A percentile compares a stretch with the other conserved stretches of the same genome.
Evolutionary conservation across 1,140 invertebrate genomes (phyloP).

Genomic region (Drosophila jambulina): DNA sequence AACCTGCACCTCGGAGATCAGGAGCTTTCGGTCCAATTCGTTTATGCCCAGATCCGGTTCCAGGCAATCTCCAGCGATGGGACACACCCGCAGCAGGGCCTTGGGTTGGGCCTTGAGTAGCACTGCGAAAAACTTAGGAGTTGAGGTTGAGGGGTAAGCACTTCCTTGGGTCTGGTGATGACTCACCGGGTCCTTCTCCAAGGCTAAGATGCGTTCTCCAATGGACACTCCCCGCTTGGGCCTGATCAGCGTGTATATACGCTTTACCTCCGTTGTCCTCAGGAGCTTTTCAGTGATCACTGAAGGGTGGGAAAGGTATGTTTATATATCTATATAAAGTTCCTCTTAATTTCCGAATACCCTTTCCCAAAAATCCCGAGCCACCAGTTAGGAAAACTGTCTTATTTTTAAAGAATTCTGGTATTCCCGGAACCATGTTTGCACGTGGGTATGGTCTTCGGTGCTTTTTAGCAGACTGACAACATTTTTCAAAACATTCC

Average conservation of each 20-base stretch:
- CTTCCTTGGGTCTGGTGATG: too few relatives aligned
- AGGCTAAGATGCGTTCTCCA: slow-evolving; percentile 87
- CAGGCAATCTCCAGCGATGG: slow-evolving; percentile 87
- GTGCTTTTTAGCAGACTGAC: background rate
- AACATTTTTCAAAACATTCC: too few relatives aligned
- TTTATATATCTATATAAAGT: background rate
- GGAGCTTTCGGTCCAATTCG: slow-evolving; percentile 85
- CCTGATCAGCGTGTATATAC: slow-evolving; percentile 91
- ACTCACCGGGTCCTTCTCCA: slow-evolving; percentile 86
- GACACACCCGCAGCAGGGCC: slow-evolving; percentile 25
- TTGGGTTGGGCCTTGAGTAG: slow-evolving; percentile 20
- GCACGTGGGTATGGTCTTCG: too few relatives aligned
- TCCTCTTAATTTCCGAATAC: background rate
- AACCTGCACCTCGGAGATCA: slow-evolving; percentile 86
- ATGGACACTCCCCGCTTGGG: slow-evolving; percentile 91
- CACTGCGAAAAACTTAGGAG: slow-evolving; percentile 36
- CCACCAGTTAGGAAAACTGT: slow-evolving; percentile 50
- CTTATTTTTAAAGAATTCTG: slow-evolving; percentile 49
- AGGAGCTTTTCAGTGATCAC: slow-evolving; percentile 92
- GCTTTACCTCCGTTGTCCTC: slow-evolving; percentile 89
- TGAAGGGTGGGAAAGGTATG: slow-evolving; percentile 37
- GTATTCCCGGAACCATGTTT: slow-evolving; percentile 46
- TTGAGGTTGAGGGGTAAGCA: too few relatives aligned
- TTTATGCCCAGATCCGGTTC: slow-evolving; percentile 89
- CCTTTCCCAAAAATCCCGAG: slow-evolving; percentile 52